phyloP scores from a whole-genome alignment of 2,113 vertebrate species.

The Sinosuthora webbiana region DNA sequence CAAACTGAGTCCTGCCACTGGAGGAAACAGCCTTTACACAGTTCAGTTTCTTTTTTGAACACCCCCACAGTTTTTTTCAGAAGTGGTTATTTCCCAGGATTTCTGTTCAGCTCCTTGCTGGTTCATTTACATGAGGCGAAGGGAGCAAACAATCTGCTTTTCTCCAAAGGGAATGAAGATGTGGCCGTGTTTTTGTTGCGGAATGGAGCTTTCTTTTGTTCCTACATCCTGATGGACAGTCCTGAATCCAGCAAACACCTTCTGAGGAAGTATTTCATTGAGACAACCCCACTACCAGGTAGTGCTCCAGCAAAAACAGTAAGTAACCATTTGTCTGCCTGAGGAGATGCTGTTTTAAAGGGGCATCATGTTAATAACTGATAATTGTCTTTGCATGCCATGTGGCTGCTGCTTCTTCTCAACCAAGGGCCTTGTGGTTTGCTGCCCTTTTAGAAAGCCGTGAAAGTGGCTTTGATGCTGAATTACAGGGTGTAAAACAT shows the following conservation, averaged over 20 bases:
- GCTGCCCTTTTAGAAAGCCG: neutral
- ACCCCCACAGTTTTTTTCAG: neutral
- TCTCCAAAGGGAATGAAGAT: slow-evolving; percentile 83
- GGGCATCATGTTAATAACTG: neutral
- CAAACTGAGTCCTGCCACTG: neutral
- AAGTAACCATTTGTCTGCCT: slow-evolving; percentile 35
- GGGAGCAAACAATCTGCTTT: neutral
- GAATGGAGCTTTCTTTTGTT: slow-evolving; percentile 90
- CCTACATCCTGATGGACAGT: slow-evolving; percentile 91
- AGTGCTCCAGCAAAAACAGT: slow-evolving; percentile 64
- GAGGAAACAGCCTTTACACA: slow-evolving; percentile 13
- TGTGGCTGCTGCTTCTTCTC: neutral
- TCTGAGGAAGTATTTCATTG: slow-evolving; percentile 80
- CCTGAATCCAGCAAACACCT: slow-evolving; percentile 82
- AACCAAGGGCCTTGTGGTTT: neutral
- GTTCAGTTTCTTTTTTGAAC: neutral
- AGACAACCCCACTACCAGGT: slow-evolving; percentile 39
- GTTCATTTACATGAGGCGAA: neutral
- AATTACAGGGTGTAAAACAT: neutral
- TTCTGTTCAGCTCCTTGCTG: slow-evolving; percentile 32
- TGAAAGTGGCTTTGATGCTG: neutral
- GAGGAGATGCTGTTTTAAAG: neutral
- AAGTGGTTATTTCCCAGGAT: slow-evolving; percentile 51
- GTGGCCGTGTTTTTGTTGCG: slow-evolving; percentile 87
- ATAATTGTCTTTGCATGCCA: neutral